phyloP scores from a whole-genome alignment of 2,888 invertebrate species.

The Cyclophora albipunctata region DNA sequence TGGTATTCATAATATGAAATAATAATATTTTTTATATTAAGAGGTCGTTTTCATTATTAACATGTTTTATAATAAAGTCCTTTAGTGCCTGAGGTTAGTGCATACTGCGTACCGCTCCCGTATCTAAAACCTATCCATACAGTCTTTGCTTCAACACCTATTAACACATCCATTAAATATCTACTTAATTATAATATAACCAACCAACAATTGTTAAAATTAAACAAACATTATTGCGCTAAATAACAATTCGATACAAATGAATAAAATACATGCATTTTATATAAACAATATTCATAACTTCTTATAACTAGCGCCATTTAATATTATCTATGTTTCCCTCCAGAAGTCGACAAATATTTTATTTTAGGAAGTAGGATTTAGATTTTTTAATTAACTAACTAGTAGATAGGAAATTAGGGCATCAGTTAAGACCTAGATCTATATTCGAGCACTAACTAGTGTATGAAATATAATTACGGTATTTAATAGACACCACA shows the following conservation, averaged over 20 bases:
- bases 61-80: too few relatives aligned
- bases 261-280: constrained; percentile 8
- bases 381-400: not conserved
- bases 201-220: not conserved
- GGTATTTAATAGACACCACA: too few relatives aligned
- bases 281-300: constrained; percentile 9
- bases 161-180: constrained; percentile 13
- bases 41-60: too few relatives aligned
- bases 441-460: too few relatives aligned
- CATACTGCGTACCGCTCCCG: too few relatives aligned
- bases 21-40: too few relatives aligned
- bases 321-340: constrained; percentile 2
- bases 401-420: too few relatives aligned
- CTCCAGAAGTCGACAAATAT: constrained; percentile 16
- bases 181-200: constrained; percentile 1
- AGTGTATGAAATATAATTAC: too few relatives aligned
- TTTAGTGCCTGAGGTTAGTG: too few relatives aligned
- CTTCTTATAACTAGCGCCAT: not conserved
- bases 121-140: constrained; percentile 11
- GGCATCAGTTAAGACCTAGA: too few relatives aligned
- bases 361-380: not conserved
- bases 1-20: too few relatives aligned
- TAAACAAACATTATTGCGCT: not conserved
- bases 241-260: constrained; percentile 7
- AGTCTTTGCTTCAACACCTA: constrained; percentile 22